Evolutionary conservation across 2,113 vertebrate species (phyloP).

Genomic region (Puffinus mauretanicus): DNA sequence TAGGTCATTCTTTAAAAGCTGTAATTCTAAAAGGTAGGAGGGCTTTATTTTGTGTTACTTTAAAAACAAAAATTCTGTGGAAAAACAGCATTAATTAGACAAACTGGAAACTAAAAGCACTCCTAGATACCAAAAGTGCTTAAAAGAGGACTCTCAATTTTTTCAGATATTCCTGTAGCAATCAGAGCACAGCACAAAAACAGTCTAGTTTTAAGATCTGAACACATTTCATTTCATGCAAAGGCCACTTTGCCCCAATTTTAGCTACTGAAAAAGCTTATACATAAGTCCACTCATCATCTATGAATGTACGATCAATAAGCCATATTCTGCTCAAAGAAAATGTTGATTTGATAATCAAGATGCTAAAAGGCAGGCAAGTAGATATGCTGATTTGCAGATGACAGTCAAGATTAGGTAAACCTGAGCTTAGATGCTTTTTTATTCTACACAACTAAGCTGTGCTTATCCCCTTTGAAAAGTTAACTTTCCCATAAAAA

Average conservation of each 20-base stretch:
- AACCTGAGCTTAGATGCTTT: not conserved
- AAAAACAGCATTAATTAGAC: not conserved
- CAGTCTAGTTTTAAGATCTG: not conserved
- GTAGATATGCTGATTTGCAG: not conserved
- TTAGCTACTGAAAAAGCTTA: not conserved
- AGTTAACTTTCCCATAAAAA: not conserved
- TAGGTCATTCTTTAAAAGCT: not conserved
- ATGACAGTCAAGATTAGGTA: not conserved
- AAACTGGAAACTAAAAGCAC: not conserved
- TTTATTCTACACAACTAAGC: not conserved
- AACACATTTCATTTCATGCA: not conserved
- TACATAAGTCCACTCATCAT: not conserved
- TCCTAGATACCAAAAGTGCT: not conserved
- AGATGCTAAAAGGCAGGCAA: not conserved
- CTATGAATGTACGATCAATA: not conserved
- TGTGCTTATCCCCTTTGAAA: not conserved
- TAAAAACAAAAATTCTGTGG: not conserved
- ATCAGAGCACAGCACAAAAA: not conserved
- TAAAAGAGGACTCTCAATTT: not conserved
- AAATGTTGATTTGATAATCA: not conserved
- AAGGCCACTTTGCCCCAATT: not conserved
- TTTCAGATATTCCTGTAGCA: not conserved
- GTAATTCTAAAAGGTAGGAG: not conserved
- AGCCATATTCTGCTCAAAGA: not conserved
- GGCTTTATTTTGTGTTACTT: not conserved